A percentile compares a stretch with the other conserved stretches of the same genome.
Conservation (phyloP, 2,113 vertebrate species). For the Corythaixoides concolor region DNA sequence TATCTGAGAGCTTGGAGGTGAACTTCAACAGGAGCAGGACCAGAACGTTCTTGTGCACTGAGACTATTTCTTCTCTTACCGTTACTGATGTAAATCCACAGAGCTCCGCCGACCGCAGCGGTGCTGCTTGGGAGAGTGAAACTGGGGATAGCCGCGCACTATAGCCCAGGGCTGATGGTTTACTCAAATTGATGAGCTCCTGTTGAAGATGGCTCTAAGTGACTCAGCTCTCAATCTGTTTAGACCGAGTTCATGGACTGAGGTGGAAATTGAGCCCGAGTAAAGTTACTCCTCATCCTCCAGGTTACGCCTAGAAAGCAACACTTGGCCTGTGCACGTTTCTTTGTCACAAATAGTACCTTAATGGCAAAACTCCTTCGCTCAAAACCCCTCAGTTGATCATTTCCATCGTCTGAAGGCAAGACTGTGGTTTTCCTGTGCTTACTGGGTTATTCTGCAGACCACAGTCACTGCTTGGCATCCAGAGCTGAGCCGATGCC, state of each 20-base stretch:
- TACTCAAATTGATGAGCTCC: conserved; percentile 14
- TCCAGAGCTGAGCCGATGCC: not conserved
- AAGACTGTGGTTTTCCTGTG: not conserved
- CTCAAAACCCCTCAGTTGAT: not conserved
- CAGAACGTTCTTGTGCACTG: not conserved
- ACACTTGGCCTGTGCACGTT: not conserved
- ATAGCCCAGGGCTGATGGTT: not conserved
- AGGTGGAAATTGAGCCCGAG: not conserved
- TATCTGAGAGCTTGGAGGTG: not conserved
- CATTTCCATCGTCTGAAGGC: not conserved
- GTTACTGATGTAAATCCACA: not conserved
- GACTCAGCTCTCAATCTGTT: conserved; percentile 38
- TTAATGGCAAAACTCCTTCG: not conserved
- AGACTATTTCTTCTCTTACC: not conserved
- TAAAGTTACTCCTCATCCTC: not conserved
- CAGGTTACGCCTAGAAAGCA: conserved; percentile 1
- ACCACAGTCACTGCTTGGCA: not conserved
- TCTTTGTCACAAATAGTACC: not conserved
- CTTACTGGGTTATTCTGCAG: not conserved
- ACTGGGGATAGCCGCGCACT: not conserved
- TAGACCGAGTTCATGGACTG: not conserved
- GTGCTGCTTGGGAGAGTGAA: not conserved
- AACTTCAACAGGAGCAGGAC: not conserved
- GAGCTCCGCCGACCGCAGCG: not conserved
- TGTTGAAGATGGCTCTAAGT: conserved; percentile 20